These are phyloP conservation scores for fruit fly (Drosophila melanogaster) DNA, from an alignment of 1,140 invertebrate genomes.

Conservation along the genomic window DNA sequence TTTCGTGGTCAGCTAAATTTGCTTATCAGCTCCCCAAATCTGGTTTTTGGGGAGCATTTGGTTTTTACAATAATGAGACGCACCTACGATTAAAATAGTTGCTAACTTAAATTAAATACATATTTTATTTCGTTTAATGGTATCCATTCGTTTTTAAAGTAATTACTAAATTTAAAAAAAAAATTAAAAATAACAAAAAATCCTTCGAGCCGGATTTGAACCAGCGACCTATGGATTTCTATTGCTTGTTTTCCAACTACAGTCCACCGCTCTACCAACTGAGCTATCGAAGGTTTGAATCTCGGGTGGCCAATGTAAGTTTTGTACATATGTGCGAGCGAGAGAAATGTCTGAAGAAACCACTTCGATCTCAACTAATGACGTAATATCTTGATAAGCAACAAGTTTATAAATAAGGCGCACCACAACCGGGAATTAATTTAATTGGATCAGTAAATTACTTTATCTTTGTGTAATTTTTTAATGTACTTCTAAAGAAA, in stretches of 20 bases:
- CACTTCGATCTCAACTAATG: not conserved
- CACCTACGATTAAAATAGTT: too few species aligned
- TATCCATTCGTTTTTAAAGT: not conserved
- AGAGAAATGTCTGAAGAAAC: not conserved
- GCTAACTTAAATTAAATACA: too few species aligned
- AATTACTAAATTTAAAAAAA: not conserved
- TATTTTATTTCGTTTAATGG: too few species aligned
- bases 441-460: too few species aligned
- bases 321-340: slow-evolving; percentile 4
- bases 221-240: slow-evolving; percentile 89
- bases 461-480: too few species aligned
- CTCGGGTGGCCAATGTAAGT: not conserved
- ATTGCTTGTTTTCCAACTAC: slow-evolving; percentile 85
- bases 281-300: slow-evolving; percentile 90
- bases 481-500: too few species aligned
- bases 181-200: slow-evolving; percentile 15
- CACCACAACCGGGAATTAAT: not conserved
- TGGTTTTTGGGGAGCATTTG: not conserved
- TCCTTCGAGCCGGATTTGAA: slow-evolving; percentile 90
- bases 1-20: not conserved
- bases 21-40: too few species aligned
- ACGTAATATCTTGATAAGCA: slow-evolving; percentile 1
- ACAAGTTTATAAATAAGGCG: slow-evolving; percentile 2
- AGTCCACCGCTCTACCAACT: slow-evolving; percentile 95
- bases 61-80: not conserved